phyloP scores from a whole-genome alignment of 2,888 invertebrate genomes.

The Barypeithes pellucidus region DNA sequence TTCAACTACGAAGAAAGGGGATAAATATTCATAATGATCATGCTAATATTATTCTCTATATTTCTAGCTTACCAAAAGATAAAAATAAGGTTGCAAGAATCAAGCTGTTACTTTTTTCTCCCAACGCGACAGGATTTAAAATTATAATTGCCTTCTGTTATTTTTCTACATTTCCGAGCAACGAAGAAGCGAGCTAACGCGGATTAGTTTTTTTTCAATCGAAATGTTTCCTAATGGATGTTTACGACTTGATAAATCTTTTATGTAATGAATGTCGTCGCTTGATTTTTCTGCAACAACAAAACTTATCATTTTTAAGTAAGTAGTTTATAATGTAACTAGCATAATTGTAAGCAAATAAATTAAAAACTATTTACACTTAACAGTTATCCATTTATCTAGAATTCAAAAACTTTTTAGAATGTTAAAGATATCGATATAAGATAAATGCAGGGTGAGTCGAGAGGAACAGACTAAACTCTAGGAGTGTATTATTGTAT shows the following conservation, averaged over 20 bases:
- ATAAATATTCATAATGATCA: not conserved
- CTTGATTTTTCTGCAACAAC: not conserved
- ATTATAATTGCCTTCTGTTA: conserved; percentile 18
- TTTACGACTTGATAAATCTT: conserved; percentile 22
- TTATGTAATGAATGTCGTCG: not conserved
- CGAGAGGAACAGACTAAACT: no score
- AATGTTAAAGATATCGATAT: no score
- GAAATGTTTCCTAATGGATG: conserved; percentile 19
- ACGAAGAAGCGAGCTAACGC: conserved; percentile 18
- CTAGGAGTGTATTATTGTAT: no score
- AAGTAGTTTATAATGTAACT: not conserved
- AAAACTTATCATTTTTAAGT: not conserved
- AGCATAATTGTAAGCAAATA: no score
- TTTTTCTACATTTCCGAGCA: conserved; percentile 14
- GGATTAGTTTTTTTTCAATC: conserved; percentile 26
- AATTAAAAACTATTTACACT: no score
- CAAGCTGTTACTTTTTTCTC: not conserved
- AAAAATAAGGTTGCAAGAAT: conserved; percentile 1
- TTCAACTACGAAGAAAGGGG: no score
- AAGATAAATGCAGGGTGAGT: no score
- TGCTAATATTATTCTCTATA: not conserved
- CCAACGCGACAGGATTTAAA: conserved; percentile 1
- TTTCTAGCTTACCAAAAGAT: not conserved
- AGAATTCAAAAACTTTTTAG: no score
- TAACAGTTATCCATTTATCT: no score